These are phyloP conservation scores for Thalassophryne amazonica DNA, from an alignment of 2,797 vertebrate species.

Conservation along the genomic window DNA sequence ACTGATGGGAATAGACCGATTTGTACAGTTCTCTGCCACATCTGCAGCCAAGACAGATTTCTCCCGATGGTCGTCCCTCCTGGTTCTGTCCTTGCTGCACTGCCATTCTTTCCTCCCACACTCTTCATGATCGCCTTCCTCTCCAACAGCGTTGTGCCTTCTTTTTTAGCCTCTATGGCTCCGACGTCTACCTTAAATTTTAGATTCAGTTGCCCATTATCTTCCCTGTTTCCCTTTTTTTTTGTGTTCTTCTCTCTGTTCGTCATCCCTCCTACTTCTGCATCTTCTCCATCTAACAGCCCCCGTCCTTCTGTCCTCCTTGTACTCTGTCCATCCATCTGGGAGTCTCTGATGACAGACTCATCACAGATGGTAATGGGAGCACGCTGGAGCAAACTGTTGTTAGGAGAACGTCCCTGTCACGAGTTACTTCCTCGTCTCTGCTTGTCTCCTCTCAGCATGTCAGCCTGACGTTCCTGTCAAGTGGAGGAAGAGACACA, in stretches of 20 bases:
- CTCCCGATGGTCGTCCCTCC: slow-evolving; percentile 16
- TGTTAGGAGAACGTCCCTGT: slow-evolving; percentile 33
- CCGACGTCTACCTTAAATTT: too few species aligned
- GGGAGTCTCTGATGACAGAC: slow-evolving; percentile 39
- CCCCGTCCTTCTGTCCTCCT: slow-evolving; percentile 15
- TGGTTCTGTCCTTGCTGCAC: slow-evolving; percentile 8
- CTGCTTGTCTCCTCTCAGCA: slow-evolving; percentile 31
- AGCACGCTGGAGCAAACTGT: slow-evolving; percentile 48
- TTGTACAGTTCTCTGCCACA: slow-evolving; percentile 32
- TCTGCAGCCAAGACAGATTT: slow-evolving; percentile 39
- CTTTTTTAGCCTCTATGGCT: slow-evolving; percentile 8
- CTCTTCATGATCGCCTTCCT: too few species aligned
- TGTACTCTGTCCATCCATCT: slow-evolving; percentile 49
- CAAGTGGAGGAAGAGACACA: neutral
- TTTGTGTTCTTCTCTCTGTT: neutral
- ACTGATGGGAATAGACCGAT: slow-evolving; percentile 62
- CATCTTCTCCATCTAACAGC: slow-evolving; percentile 28
- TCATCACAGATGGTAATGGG: slow-evolving; percentile 57
- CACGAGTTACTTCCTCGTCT: slow-evolving; percentile 23
- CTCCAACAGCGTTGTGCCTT: slow-evolving; percentile 3
- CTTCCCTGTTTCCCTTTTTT: neutral
- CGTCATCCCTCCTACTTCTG: neutral
- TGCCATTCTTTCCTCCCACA: slow-evolving; percentile 49
- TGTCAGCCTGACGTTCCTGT: slow-evolving; percentile 23
- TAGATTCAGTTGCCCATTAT: neutral